Conservation (phyloP, 2,113 vertebrate species). For the Sylvietta virens region DNA sequence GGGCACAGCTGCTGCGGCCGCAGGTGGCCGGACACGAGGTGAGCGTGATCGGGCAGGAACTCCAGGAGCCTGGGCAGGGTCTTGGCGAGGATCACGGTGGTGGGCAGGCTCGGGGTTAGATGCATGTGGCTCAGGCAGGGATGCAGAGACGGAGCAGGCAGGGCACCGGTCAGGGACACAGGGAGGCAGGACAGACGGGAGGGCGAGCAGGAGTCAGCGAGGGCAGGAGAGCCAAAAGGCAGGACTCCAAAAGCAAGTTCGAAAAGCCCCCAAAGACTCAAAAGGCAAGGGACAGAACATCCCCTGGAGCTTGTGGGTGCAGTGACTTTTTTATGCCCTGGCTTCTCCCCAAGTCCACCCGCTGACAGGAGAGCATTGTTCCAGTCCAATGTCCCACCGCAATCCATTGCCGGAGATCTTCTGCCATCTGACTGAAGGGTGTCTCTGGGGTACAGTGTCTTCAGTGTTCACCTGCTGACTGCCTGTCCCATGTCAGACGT, state of each 20-base stretch:
- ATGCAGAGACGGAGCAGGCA: background rate
- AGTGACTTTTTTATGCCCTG: background rate
- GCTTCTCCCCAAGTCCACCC: no score
- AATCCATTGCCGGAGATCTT: background rate
- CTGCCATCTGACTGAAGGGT: background rate
- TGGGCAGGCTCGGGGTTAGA: background rate
- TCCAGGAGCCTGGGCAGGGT: background rate
- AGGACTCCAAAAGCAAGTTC: background rate
- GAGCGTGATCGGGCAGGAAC: background rate
- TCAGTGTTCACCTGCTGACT: background rate
- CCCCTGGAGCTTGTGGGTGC: no score
- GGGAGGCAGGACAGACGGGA: accelerated
- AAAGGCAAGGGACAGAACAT: background rate
- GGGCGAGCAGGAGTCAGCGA: accelerated
- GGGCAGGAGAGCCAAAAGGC: background rate
- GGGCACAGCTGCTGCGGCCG: no score
- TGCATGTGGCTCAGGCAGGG: background rate
- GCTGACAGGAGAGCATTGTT: background rate
- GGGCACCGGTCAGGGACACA: background rate
- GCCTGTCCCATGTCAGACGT: no score
- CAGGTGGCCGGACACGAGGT: background rate
- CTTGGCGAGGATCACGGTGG: background rate
- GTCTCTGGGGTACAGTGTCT: background rate
- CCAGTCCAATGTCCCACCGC: background rate
- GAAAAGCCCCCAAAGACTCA: background rate